Evolutionary conservation across 1,140 invertebrate genomes (phyloP).

Genomic region (Meloidogyne chitwoodi): DNA sequence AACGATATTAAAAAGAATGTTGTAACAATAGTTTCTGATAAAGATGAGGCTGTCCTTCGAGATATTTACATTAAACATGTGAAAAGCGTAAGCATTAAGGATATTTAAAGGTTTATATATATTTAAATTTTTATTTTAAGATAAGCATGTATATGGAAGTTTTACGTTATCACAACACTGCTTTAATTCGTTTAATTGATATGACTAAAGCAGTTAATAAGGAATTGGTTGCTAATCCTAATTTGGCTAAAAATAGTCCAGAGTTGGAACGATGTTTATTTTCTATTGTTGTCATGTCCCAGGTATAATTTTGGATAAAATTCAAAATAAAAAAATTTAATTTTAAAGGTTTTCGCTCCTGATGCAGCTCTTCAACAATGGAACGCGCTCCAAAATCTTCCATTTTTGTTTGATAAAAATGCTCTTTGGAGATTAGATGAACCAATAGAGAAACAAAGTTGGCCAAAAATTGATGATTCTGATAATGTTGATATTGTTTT

Average conservation of each 20-base stretch:
- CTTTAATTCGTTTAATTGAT: constrained; percentile 39
- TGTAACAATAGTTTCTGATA: constrained; percentile 3
- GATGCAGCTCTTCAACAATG: constrained; percentile 47
- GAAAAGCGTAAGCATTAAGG: constrained; percentile 34
- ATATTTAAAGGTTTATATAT: neutral
- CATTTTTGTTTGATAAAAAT: neutral
- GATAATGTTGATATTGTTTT: constrained; percentile 45
- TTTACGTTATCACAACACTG: constrained; percentile 50
- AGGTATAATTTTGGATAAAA: no score
- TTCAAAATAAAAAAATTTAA: neutral
- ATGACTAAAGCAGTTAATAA: constrained; percentile 46
- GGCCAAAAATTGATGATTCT: constrained; percentile 48
- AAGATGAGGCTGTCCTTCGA: constrained; percentile 26
- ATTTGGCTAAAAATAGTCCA: constrained; percentile 26
- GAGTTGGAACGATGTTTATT: constrained; percentile 52
- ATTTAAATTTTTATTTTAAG: neutral
- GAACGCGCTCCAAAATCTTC: constrained; percentile 24
- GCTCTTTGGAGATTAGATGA: constrained; percentile 14
- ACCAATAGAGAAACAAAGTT: constrained; percentile 29
- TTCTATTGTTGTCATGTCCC: constrained; percentile 53
- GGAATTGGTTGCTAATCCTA: neutral
- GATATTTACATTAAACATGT: constrained; percentile 53
- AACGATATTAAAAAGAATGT: neutral
- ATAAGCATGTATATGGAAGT: constrained; percentile 38
- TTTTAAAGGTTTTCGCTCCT: constrained; percentile 49